phyloP scores from a whole-genome alignment of 2,797 vertebrate genomes.

The Masticophis lateralis region DNA sequence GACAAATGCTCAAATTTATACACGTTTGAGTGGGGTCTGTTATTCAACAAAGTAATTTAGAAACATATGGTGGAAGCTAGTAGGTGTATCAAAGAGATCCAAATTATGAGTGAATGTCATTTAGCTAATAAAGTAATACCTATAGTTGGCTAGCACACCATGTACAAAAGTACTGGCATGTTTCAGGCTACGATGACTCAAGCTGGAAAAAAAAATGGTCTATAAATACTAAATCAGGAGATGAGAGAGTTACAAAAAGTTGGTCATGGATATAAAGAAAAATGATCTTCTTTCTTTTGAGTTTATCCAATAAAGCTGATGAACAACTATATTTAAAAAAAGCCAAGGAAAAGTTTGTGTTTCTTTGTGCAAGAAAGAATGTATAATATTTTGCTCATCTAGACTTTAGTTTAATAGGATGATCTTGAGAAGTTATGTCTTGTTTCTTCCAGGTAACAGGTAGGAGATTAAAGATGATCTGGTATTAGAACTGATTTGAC shows the following conservation, averaged over 20 bases:
- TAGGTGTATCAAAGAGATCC: background rate
- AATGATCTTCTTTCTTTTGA: background rate
- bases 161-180: background rate
- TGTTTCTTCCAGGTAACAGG: background rate
- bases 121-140: slow-evolving; percentile 9
- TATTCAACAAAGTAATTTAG: background rate
- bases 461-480: background rate
- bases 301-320: background rate
- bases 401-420: background rate
- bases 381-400: background rate
- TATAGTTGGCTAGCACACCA: background rate
- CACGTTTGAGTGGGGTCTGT: accelerated
- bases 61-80: background rate
- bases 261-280: background rate
- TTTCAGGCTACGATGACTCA: background rate
- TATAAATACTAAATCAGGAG: slow-evolving; percentile 3
- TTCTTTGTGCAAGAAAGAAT: background rate
- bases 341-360: background rate
- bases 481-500: background rate
- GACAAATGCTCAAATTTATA: background rate
- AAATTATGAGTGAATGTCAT: background rate
- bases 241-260: background rate
- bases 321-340: background rate
- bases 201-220: background rate
- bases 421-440: background rate